Evolutionary conservation across 92 coral and sea anemone species (phyloP).

Genomic region (Parazoanthus swiftii): DNA sequence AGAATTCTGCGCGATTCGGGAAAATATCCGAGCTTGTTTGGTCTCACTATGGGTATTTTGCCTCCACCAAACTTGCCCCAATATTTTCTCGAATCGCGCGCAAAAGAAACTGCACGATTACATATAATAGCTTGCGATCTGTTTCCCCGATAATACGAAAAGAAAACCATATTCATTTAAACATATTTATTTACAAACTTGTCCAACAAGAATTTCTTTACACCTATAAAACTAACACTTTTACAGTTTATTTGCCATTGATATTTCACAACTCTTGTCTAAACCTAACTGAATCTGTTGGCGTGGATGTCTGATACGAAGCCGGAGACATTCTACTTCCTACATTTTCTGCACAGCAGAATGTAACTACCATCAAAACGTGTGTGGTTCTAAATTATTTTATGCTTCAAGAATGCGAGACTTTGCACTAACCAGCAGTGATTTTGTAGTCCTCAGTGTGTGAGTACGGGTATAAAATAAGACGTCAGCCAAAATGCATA

Average conservation of each 20-base stretch:
- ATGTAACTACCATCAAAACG: not conserved
- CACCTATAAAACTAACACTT: not conserved
- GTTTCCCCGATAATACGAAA: not conserved
- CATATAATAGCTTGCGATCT: not conserved
- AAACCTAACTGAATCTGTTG: no score
- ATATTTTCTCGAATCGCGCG: no score
- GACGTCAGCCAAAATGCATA: not conserved
- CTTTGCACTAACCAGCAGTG: constrained; percentile 12
- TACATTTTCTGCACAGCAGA: constrained; percentile 1
- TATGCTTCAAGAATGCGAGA: not conserved
- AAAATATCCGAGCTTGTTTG: no score
- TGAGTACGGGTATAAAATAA: not conserved
- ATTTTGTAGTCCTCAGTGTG: not conserved
- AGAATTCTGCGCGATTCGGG: no score
- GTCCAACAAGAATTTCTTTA: not conserved
- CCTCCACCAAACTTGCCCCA: no score
- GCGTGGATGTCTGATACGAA: no score
- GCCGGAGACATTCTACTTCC: no score
- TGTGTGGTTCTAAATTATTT: not conserved
- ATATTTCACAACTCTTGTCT: no score
- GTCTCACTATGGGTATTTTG: no score
- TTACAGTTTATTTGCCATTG: no score
- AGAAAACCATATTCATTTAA: not conserved
- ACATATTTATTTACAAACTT: constrained; percentile 7
- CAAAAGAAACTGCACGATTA: no score